phyloP scores from a whole-genome alignment of 1,140 invertebrate species.

The Armadillidium nasatum region DNA sequence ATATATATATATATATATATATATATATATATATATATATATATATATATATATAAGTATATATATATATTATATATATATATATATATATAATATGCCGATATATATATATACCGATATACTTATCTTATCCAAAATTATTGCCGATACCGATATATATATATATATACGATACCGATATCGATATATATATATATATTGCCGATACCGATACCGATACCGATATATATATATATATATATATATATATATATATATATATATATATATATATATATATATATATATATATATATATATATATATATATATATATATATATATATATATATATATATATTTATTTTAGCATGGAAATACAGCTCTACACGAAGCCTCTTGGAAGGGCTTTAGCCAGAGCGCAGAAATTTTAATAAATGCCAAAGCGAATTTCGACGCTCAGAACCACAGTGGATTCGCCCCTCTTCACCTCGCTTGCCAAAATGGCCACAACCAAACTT shows the following conservation, averaged over 20 bases:
- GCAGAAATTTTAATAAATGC: slow-evolving; percentile 66
- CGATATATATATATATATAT: not conserved
- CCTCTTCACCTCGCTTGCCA: slow-evolving; percentile 91
- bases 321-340: slow-evolving; percentile 15
- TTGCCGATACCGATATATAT: no score
- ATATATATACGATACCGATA: not conserved
- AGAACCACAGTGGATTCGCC: slow-evolving; percentile 84
- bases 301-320: slow-evolving; percentile 6
- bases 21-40: no score
- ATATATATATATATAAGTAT: no score
- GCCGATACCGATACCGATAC: not conserved
- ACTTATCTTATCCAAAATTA: no score
- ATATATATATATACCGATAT: slow-evolving; percentile 3
- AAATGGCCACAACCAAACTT: slow-evolving; percentile 94
- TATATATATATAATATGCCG: no score
- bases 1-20: no score
- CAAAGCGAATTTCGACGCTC: slow-evolving; percentile 64
- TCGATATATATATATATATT: not conserved
- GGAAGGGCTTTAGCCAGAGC: slow-evolving; percentile 86
- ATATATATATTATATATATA: no score
- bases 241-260: not conserved
- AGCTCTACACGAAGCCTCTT: slow-evolving; percentile 85
- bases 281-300: slow-evolving; percentile 11
- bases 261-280: not conserved
- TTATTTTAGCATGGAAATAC: slow-evolving; percentile 79